Evolutionary conservation across 1,140 invertebrate species (phyloP).

Genomic region (Eriosoma lanigerum): DNA sequence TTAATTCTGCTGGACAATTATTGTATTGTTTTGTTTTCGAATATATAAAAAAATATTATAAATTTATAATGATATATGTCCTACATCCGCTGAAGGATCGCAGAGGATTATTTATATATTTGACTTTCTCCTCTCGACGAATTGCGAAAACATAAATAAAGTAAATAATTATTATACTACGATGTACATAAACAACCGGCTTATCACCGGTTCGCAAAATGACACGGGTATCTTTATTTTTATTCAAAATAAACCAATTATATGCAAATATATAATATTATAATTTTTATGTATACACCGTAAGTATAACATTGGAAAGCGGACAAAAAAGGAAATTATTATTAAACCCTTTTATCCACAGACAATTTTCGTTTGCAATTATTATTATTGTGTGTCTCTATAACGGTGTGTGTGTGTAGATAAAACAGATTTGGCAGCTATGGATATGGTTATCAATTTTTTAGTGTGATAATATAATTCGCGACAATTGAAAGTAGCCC

Average conservation of each 20-base stretch:
- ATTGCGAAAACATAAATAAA: not conserved
- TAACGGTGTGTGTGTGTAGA: not conserved
- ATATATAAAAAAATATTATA: no score
- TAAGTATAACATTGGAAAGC: slow-evolving; percentile 10
- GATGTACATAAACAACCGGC: not conserved
- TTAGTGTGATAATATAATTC: not conserved
- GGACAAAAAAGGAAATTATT: slow-evolving; percentile 15
- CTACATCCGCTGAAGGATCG: not conserved
- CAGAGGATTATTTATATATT: no score
- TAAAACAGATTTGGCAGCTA: no score
- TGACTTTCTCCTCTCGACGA: not conserved
- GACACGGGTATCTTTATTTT: slow-evolving; percentile 4
- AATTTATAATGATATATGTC: no score
- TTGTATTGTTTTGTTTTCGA: no score
- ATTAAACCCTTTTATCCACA: slow-evolving; percentile 8
- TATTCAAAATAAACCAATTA: slow-evolving; percentile 1
- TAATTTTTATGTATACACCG: not conserved
- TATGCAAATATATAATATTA: slow-evolving; percentile 5
- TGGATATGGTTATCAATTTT: not conserved
- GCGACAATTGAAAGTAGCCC: no score
- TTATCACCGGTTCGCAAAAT: not conserved
- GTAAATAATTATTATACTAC: no score
- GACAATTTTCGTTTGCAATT: slow-evolving; percentile 2
- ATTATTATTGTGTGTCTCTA: not conserved
- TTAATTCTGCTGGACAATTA: no score